A percentile compares a stretch with the other conserved stretches of the same genome.
These are phyloP conservation scores for Hystrix brachyura DNA, from an alignment of 2,113 vertebrate species.

Conservation along the genomic window DNA sequence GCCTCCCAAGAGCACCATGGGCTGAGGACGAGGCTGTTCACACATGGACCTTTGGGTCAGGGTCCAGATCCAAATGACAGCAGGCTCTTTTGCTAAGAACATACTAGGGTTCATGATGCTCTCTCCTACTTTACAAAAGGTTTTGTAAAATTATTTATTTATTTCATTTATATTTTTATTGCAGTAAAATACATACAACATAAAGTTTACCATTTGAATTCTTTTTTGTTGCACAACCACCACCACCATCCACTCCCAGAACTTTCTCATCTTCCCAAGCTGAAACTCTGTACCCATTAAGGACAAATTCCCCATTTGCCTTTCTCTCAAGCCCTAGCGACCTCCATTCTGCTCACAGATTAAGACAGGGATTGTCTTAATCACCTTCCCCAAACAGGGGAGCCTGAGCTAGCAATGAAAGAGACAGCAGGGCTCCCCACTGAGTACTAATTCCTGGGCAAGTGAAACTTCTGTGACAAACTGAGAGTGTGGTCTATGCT, in stretches of 20 bases:
- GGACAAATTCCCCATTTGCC: background rate
- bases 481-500: background rate
- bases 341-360: background rate
- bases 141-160: background rate
- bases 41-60: background rate
- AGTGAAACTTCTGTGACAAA: background rate
- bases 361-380: background rate
- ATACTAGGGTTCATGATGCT: background rate
- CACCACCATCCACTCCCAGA: no score
- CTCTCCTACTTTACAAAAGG: background rate
- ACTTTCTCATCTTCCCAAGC: background rate
- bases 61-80: background rate
- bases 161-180: background rate
- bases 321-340: background rate
- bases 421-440: background rate
- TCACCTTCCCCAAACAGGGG: background rate
- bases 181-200: background rate
- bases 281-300: background rate
- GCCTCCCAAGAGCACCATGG: background rate
- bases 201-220: background rate
- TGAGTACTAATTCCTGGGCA: rapidly evolving
- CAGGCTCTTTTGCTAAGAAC: background rate
- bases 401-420: background rate
- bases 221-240: background rate
- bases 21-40: background rate